A percentile compares a stretch with the other conserved stretches of the same genome.
Conservation (phyloP, 1,140 invertebrate genomes). For the Diorhabda carinulata region DNA sequence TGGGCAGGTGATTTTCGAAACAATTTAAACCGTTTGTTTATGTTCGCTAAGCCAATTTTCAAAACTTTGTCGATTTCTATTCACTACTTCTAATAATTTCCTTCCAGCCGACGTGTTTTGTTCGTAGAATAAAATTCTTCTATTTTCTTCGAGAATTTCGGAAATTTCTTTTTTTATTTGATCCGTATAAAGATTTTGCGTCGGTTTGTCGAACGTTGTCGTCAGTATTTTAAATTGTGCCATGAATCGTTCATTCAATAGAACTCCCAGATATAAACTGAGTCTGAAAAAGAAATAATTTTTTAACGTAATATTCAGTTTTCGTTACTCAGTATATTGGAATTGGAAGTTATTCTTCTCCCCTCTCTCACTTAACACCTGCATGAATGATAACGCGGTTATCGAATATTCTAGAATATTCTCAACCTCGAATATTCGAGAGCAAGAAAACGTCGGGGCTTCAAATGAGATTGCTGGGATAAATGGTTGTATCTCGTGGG, state of each 20-base stretch:
- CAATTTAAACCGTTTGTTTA: background rate
- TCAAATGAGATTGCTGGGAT: no score
- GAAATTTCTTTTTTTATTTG: slow-evolving; percentile 21
- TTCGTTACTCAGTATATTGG: no score
- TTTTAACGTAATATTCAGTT: no score
- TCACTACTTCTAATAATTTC: slow-evolving; percentile 22
- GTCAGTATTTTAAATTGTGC: slow-evolving; percentile 22
- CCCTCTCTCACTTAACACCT: no score
- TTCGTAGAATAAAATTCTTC: slow-evolving; percentile 19
- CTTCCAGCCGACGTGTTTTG: slow-evolving; percentile 12
- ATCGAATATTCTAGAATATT: no score
- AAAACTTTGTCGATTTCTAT: slow-evolving; percentile 14
- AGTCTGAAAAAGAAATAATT: slow-evolving; percentile 19
- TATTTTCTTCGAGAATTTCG: slow-evolving; percentile 16
- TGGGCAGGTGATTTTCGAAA: no score
- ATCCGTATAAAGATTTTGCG: slow-evolving; percentile 5
- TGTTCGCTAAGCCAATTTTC: slow-evolving; percentile 20
- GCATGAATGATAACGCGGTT: no score
- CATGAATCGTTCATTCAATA: slow-evolving; percentile 25
- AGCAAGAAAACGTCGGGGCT: no score
- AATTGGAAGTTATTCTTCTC: no score
- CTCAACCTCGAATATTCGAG: no score
- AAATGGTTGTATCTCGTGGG: no score
- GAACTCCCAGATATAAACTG: slow-evolving; percentile 22
- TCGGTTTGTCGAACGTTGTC: slow-evolving; percentile 16